Evolutionary conservation across 2,113 vertebrate genomes (phyloP).

Genomic region (Melanostigma gelatinosum): DNA sequence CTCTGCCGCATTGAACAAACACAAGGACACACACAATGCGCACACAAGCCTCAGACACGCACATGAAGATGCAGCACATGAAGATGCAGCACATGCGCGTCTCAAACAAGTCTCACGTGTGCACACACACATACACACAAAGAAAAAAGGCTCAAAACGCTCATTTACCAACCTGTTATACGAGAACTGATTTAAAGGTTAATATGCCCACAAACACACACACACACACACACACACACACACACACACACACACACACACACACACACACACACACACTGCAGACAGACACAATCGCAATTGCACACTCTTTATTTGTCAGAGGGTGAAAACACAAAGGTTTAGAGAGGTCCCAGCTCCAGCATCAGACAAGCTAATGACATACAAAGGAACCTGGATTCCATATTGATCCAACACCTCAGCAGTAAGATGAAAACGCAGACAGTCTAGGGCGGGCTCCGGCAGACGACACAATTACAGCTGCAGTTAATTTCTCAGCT

Average conservation of each 20-base stretch:
- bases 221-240: slow-evolving; percentile 17
- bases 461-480: slow-evolving; percentile 59
- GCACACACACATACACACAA: neutral
- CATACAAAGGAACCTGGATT: slow-evolving; percentile 69
- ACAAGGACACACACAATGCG: slow-evolving; percentile 70
- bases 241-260: slow-evolving; percentile 26
- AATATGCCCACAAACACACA: slow-evolving; percentile 28
- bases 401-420: slow-evolving; percentile 75
- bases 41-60: slow-evolving; percentile 45
- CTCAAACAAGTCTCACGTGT: slow-evolving; percentile 11
- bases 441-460: slow-evolving; percentile 37
- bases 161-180: slow-evolving; percentile 39
- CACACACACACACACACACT: slow-evolving; percentile 22
- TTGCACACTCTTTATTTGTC: slow-evolving; percentile 44
- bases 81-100: slow-evolving; percentile 29
- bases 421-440: slow-evolving; percentile 68
- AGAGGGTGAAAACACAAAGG: slow-evolving; percentile 35
- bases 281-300: slow-evolving; percentile 34
- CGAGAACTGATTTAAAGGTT: slow-evolving; percentile 43
- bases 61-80: slow-evolving; percentile 37
- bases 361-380: slow-evolving; percentile 68
- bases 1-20: slow-evolving; percentile 84
- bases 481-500: slow-evolving; percentile 65
- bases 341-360: slow-evolving; percentile 49
- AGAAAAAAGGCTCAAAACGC: slow-evolving; percentile 25